Evolutionary conservation across 2,113 vertebrate genomes (phyloP).

Genomic region (Leucosticte australis): DNA sequence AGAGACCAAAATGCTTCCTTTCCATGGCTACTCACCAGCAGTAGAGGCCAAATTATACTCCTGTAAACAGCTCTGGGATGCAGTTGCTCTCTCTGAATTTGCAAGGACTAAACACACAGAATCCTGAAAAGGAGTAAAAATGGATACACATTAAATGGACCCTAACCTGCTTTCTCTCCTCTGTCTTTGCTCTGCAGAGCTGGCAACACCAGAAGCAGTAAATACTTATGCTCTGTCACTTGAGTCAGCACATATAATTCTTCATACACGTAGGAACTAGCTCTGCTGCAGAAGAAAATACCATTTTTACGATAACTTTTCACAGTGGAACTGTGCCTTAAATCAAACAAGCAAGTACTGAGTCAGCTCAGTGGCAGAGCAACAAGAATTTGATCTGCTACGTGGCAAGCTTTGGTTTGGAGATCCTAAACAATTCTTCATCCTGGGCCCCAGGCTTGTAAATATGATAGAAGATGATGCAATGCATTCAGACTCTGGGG

Average conservation of each 20-base stretch:
- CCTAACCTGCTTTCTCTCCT: not conserved
- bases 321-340: slow-evolving; percentile 39
- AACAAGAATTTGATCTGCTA: slow-evolving; percentile 64
- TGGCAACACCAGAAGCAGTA: slow-evolving; percentile 20
- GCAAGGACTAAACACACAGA: not conserved
- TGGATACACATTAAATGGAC: not conserved
- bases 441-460: slow-evolving; percentile 27
- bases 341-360: slow-evolving; percentile 64
- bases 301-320: slow-evolving; percentile 55
- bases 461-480: slow-evolving; percentile 50
- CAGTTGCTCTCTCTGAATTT: not conserved
- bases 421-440: slow-evolving; percentile 57
- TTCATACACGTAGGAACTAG: slow-evolving; percentile 13
- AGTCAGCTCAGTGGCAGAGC: slow-evolving; percentile 54
- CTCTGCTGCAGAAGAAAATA: slow-evolving; percentile 43
- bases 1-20: not conserved
- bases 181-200: not conserved
- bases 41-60: not conserved
- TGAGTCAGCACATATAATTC: slow-evolving; percentile 44
- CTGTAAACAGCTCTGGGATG: not conserved
- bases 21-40: not conserved
- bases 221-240: slow-evolving; percentile 40
- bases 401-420: slow-evolving; percentile 48
- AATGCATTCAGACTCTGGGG: not conserved
- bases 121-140: not conserved